Percentiles rank a stretch among this genome's conserved stretches.
Conservation (phyloP, 2,888 invertebrate species). For the Eulithis testata region DNA sequence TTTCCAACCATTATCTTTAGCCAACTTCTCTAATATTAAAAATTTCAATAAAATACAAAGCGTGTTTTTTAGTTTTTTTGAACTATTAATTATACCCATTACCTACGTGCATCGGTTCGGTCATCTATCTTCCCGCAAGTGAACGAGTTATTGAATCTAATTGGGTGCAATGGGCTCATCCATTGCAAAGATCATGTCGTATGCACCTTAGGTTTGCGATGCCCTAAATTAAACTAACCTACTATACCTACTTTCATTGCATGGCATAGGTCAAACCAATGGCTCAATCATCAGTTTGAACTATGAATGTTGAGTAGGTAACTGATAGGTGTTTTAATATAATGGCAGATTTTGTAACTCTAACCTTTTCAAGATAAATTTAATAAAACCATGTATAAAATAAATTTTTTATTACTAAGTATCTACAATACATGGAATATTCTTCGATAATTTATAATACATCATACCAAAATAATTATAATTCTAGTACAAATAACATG, state of each 20-base stretch:
- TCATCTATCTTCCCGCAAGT: too few species aligned
- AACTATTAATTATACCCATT: too few species aligned
- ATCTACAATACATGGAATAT: conserved; percentile 77
- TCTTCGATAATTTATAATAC: conserved; percentile 71
- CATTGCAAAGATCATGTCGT: conserved; percentile 1
- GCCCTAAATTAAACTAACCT: conserved; percentile 1
- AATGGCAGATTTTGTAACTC: too few species aligned
- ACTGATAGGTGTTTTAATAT: too few species aligned
- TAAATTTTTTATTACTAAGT: conserved; percentile 70
- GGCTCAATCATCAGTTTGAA: too few species aligned
- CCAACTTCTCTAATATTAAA: too few species aligned
- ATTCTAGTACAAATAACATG: conserved; percentile 73
- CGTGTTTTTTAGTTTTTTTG: too few species aligned
- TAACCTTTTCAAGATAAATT: conserved; percentile 2
- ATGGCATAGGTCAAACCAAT: not conserved
- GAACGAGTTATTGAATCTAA: not conserved
- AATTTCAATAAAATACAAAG: too few species aligned
- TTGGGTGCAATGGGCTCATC: conserved; percentile 3
- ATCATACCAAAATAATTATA: conserved; percentile 67
- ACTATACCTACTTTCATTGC: not conserved
- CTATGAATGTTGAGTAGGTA: too few species aligned
- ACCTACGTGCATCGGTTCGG: too few species aligned
- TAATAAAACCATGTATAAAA: conserved; percentile 53
- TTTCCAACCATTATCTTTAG: too few species aligned
- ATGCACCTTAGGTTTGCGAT: not conserved